phyloP scores from a whole-genome alignment of 2,113 vertebrate genomes.

The Acanthisitta chloris region DNA sequence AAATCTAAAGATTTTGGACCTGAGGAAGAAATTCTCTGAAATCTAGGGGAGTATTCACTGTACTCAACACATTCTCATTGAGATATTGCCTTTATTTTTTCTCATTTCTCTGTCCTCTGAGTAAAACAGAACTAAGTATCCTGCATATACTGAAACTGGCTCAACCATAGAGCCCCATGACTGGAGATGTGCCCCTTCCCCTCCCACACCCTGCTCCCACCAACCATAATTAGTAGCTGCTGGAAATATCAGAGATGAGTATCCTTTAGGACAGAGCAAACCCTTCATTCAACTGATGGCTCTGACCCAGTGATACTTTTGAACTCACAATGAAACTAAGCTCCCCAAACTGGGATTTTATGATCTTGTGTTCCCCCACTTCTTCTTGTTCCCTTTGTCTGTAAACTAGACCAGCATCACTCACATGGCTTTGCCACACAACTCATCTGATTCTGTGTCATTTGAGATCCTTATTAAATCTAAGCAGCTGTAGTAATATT shows the following conservation, averaged over 20 bases:
- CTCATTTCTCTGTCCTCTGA: neutral
- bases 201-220: neutral
- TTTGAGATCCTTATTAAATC: neutral
- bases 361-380: rapidly evolving
- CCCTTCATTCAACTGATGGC: neutral
- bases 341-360: neutral
- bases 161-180: neutral
- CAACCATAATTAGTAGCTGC: neutral
- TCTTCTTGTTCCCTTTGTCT: neutral
- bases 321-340: neutral
- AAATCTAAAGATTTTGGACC: neutral
- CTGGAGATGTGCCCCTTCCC: neutral
- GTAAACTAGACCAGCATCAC: neutral
- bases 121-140: neutral
- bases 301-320: neutral
- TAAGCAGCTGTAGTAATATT: neutral
- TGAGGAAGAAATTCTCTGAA: neutral
- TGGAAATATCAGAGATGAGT: neutral
- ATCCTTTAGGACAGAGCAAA: neutral
- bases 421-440: neutral
- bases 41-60: neutral
- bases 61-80: neutral
- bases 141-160: neutral
- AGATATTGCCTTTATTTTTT: neutral
- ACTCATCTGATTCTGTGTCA: neutral